These are phyloP conservation scores for Calyptommatus sinebrachiatus DNA, from an alignment of 2,113 vertebrate species.

Conservation along the genomic window DNA sequence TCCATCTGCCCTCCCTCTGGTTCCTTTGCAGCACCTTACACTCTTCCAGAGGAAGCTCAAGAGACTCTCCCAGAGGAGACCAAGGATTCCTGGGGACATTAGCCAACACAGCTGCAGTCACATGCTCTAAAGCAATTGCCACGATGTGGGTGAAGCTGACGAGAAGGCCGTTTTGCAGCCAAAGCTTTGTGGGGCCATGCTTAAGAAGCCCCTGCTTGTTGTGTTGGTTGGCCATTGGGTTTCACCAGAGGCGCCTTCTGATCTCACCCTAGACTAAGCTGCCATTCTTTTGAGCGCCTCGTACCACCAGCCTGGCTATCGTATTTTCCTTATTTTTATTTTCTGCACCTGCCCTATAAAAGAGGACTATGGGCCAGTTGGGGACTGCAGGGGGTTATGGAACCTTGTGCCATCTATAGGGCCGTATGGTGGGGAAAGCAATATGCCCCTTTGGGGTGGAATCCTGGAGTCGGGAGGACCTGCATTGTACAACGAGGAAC, in stretches of 20 bases:
- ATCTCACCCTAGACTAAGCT: neutral
- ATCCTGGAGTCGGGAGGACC: neutral
- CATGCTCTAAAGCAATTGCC: too few relatives aligned
- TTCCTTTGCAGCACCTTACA: neutral
- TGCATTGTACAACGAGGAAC: too few relatives aligned
- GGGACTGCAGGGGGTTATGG: neutral
- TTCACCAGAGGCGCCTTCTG: neutral
- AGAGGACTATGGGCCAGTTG: neutral
- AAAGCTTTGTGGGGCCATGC: neutral
- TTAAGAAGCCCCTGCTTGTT: neutral
- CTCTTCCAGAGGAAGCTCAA: constrained; percentile 37
- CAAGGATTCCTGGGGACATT: constrained; percentile 61
- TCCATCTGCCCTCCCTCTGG: neutral
- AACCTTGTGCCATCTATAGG: neutral
- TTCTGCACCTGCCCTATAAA: neutral
- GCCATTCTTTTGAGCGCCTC: neutral
- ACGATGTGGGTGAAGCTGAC: neutral
- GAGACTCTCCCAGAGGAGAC: constrained; percentile 54
- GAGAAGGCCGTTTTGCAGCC: neutral
- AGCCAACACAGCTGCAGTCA: constrained; percentile 32
- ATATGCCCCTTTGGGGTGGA: neutral
- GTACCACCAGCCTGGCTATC: neutral
- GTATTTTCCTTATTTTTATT: neutral
- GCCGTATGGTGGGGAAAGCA: neutral
- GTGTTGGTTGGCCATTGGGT: neutral